Conservation (phyloP, 2,113 vertebrate species). For the Rhinoderma darwinii region DNA sequence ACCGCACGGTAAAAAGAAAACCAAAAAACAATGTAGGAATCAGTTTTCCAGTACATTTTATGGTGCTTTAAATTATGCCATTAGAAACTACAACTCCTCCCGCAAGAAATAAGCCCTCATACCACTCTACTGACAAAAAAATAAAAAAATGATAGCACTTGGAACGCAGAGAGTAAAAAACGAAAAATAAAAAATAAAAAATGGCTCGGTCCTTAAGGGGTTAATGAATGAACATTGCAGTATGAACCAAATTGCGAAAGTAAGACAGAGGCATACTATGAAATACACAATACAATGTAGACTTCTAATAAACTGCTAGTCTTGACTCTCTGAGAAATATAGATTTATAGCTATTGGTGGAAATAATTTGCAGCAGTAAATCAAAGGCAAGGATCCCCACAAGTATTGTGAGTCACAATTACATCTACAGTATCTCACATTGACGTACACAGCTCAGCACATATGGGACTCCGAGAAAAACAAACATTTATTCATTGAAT, state of each 20-base stretch:
- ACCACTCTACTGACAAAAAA: too few species aligned
- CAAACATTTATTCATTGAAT: conserved; percentile 4
- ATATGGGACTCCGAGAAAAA: conserved; percentile 26
- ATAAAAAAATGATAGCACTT: too few species aligned
- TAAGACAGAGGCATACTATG: not conserved
- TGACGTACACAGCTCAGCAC: conserved; percentile 38
- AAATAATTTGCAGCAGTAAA: not conserved
- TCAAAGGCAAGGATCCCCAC: conserved; percentile 29
- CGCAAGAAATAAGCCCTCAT: too few species aligned
- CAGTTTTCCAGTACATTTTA: too few species aligned
- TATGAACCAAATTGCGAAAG: not conserved
- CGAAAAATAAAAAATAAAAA: too few species aligned
- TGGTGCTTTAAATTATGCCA: too few species aligned
- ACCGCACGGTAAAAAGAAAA: too few species aligned
- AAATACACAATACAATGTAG: not conserved
- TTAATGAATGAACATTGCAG: not conserved
- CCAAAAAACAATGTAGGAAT: too few species aligned
- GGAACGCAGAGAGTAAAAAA: too few species aligned
- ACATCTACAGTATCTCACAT: not conserved
- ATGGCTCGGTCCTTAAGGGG: too few species aligned
- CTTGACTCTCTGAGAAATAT: not conserved
- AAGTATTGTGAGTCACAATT: conserved; percentile 16
- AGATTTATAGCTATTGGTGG: not conserved
- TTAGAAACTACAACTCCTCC: too few species aligned
- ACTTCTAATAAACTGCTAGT: not conserved